phyloP scores from a whole-genome alignment of 2,888 invertebrate species.

The Parelbella ahira region DNA sequence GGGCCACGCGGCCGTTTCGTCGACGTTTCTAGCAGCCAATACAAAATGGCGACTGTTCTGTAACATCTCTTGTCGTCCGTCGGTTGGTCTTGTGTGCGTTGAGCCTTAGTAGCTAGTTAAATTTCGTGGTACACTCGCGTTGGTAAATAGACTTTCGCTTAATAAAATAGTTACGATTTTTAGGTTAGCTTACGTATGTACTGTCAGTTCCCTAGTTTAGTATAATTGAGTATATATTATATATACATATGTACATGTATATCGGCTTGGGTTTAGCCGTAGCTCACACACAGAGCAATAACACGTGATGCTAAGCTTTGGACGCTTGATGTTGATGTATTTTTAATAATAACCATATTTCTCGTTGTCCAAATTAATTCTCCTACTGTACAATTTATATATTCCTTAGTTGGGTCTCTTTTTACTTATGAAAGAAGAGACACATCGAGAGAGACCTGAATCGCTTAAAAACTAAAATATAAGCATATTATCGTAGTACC shows the following conservation, averaged over 20 bases:
- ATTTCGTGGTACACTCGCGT: constrained; percentile 25
- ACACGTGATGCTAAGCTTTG: constrained; percentile 19
- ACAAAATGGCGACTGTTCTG: constrained; percentile 12
- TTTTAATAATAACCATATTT: constrained; percentile 15
- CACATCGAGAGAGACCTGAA: no score
- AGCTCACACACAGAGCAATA: constrained; percentile 24
- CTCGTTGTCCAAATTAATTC: constrained; percentile 15
- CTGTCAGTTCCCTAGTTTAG: constrained; percentile 22
- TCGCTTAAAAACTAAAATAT: no score
- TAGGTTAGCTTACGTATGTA: constrained; percentile 21
- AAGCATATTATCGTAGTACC: no score
- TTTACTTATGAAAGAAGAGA: constrained; percentile 5
- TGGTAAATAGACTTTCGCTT: constrained; percentile 23
- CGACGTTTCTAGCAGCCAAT: neutral
- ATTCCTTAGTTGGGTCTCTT: constrained; percentile 1
- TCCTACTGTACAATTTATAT: constrained; percentile 12
- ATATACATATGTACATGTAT: no score
- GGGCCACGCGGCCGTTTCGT: no score
- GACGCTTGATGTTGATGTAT: constrained; percentile 18
- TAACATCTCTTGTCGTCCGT: no score
- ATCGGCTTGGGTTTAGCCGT: constrained; percentile 15
- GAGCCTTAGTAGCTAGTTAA: constrained; percentile 24
- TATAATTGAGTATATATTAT: constrained; percentile 14
- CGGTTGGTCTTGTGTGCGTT: constrained; percentile 8
- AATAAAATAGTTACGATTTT: constrained; percentile 21